Evolutionary conservation across 1,140 invertebrate genomes (phyloP).

Genomic region (Cryptotermes secundus): DNA sequence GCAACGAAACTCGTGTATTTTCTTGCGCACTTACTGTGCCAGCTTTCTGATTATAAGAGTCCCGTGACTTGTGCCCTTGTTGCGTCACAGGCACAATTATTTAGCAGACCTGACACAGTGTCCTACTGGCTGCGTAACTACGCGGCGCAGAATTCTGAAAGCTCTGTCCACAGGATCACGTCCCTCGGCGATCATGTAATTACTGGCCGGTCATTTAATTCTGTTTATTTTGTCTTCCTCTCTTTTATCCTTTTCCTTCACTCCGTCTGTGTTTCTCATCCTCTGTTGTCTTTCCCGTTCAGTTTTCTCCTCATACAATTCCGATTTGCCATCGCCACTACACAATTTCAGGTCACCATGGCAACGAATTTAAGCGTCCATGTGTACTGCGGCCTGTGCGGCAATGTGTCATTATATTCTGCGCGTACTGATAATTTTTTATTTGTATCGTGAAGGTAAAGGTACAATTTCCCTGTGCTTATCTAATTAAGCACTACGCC

Average conservation of each 20-base stretch:
- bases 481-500: no score
- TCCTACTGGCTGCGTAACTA: neutral
- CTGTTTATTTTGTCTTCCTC: neutral
- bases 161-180: neutral
- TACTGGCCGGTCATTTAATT: neutral
- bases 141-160: neutral
- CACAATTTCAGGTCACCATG: no score
- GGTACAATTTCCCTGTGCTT: no score
- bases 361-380: no score
- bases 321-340: no score
- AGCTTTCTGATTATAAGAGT: neutral
- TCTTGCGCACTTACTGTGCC: neutral
- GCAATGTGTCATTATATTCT: no score
- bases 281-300: neutral
- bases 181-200: neutral
- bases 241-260: neutral
- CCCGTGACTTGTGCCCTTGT: neutral
- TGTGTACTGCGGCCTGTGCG: no score
- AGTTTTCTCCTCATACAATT: neutral
- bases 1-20: neutral
- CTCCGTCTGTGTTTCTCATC: neutral
- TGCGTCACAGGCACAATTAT: neutral
- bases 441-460: no score
- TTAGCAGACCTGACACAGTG: neutral
- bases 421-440: no score